Conservation (phyloP, 2,888 invertebrate species). For the Heliconius aoede region DNA sequence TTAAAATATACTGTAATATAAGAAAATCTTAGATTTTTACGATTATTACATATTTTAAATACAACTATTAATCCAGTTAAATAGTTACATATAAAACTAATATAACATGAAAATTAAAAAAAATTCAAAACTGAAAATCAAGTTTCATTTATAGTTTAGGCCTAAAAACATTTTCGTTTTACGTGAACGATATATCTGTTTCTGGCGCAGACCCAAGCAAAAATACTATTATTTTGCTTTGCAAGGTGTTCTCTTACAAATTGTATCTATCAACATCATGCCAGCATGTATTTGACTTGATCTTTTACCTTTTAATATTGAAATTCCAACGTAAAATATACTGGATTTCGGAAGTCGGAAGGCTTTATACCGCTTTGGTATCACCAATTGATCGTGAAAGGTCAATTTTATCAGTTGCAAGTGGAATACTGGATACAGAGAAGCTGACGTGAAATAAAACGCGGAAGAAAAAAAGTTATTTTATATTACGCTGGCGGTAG, state of each 20-base stretch:
- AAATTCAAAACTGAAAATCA: neutral
- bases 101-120: too few relatives aligned
- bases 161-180: conserved; percentile 33
- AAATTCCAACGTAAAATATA: conserved; percentile 16
- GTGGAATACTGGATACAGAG: neutral
- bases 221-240: conserved; percentile 17
- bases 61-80: too few relatives aligned
- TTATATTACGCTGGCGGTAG: too few relatives aligned
- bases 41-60: too few relatives aligned
- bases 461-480: too few relatives aligned
- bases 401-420: conserved; percentile 8
- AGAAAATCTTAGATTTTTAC: too few relatives aligned
- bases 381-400: conserved; percentile 13
- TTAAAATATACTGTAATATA: too few relatives aligned
- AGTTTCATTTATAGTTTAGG: conserved; percentile 26
- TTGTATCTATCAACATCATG: conserved; percentile 38
- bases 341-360: conserved; percentile 8
- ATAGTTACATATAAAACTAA: too few relatives aligned
- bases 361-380: conserved; percentile 6
- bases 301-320: conserved; percentile 26
- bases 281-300: conserved; percentile 25
- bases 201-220: conserved; percentile 30
- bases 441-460: neutral
- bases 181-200: conserved; percentile 27
- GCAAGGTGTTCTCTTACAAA: conserved; percentile 31